phyloP scores from a whole-genome alignment of 2,888 invertebrate genomes.

The Petrolisthes cinctipes region DNA sequence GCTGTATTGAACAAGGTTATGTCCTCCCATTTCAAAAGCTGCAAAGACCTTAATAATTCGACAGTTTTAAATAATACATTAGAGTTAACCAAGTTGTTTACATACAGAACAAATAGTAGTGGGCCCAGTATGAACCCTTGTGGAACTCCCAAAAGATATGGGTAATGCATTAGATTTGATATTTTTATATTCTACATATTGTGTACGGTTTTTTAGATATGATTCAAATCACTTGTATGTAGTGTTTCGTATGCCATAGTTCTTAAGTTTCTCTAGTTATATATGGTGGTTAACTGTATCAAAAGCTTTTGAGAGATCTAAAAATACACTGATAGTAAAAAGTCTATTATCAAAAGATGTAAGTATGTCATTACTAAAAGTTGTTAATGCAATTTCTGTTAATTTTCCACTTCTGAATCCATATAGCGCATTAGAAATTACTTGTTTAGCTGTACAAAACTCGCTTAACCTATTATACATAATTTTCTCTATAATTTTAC shows the following conservation, averaged over 20 bases:
- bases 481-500: constrained; percentile 7
- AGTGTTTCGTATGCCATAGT: too few species aligned
- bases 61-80: too few species aligned
- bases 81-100: too few species aligned
- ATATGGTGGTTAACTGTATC: background rate
- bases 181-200: background rate
- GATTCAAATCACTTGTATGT: background rate
- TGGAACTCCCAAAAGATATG: too few species aligned
- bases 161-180: background rate
- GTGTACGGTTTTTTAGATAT: background rate
- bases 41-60: too few species aligned
- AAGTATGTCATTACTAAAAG: background rate
- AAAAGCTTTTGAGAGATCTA: constrained; percentile 4
- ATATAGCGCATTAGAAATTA: background rate
- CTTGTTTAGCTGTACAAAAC: background rate
- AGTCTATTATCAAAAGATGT: background rate
- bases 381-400: background rate
- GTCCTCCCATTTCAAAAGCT: too few species aligned
- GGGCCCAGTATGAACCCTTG: too few species aligned
- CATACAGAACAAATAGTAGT: too few species aligned
- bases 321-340: background rate
- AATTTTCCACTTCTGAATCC: background rate
- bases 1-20: too few species aligned
- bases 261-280: background rate
- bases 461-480: constrained; percentile 1